Base-by-base conservation (phyloP, 2,888 invertebrate genomes). In the Altica lythri region DNA sequence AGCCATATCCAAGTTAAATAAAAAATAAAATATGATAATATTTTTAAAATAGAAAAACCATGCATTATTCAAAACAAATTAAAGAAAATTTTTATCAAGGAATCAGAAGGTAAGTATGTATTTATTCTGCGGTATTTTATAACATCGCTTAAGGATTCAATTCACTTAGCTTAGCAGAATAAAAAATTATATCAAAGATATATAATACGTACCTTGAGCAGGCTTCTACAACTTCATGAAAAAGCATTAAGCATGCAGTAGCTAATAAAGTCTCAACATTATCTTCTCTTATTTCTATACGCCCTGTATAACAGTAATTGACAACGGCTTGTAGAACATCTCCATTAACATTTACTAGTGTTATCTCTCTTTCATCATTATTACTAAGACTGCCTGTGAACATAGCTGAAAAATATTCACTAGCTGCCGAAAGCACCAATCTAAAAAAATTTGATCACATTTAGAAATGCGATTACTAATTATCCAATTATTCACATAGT, bases 331-430 rank as follows among this genome's bases (percentile, higher is more conserved):
- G 86, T 46, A 96, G 81, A 22, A 94, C 91, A 72, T 92, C 90
- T 14, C 92, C 86, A 71, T 92, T 90, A 32, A 96, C 88, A 69
- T 89, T 87, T 62, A 89, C 88, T 64, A 96, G 79, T 54, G 88
- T 89, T 27, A 96, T 86, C 79, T 94, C 93, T 59, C 85, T 83
- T 75, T 92, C 86, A 58, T 84, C 86, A 4, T 92, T 85, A 78
- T 96, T 95, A 62, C 88, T 81, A 59, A 96, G 78, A 51, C 90
- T 88, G 52, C 89, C 90, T 17, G 92, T 95, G 73, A 96, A 96
- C 95, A 96, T 96, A 34, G 93, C 94, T 35, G 91, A 88, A 79
- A 96, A 96, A 76, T 96, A 96, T 76, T 94, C 93, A 66, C 94
- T 94, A 53, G 92, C 91, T 34, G 95, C 92, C 66, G 92, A 90